These are phyloP conservation scores for Onychomys arenicola DNA, from an alignment of 2,797 vertebrate species.

Conservation along the genomic window DNA sequence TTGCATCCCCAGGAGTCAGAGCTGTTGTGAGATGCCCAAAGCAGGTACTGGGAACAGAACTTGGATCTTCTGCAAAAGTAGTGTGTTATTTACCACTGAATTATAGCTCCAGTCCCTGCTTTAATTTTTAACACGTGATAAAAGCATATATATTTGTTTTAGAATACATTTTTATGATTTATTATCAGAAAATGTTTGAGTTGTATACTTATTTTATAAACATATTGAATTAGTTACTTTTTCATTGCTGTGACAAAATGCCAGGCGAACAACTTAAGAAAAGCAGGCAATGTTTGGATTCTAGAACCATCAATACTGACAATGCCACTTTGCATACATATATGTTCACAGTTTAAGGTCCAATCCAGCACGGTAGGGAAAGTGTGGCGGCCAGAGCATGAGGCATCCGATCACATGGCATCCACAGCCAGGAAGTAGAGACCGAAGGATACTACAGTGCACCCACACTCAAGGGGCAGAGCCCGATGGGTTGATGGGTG, in stretches of 20 bases:
- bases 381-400: no score
- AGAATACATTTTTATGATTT: neutral
- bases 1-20: neutral
- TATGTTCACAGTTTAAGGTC: neutral
- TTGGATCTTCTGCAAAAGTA: neutral
- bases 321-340: no score
- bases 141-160: neutral
- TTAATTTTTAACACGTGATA: neutral
- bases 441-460: fast-evolving
- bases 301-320: no score
- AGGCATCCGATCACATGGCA: neutral
- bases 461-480: neutral
- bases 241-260: neutral
- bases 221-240: neutral
- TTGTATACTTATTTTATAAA: neutral
- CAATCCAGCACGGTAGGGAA: no score
- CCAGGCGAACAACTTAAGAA: neutral
- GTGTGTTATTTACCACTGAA: neutral
- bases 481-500: neutral
- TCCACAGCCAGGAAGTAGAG: neutral
- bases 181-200: neutral
- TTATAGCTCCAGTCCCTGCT: neutral
- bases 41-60: neutral
- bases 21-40: neutral
- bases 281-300: neutral